Conservation (phyloP, 2,797 vertebrate species). For the Microctenopoma stevenorrisi region DNA sequence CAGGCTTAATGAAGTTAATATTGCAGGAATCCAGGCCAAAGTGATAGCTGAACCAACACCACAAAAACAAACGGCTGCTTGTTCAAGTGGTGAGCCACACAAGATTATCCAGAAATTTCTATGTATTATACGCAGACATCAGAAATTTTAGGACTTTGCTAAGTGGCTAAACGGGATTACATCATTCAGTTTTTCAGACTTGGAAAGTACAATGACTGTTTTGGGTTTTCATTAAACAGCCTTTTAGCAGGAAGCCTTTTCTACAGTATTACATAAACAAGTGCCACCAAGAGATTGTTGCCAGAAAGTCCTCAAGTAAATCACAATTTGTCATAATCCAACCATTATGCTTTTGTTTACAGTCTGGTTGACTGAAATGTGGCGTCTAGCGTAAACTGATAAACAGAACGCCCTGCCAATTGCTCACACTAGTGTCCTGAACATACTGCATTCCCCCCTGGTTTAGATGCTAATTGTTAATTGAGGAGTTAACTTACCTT, state of each 20-base stretch:
- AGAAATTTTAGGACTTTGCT: conserved; percentile 51
- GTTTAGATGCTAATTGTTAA: background rate
- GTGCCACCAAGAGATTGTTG: background rate
- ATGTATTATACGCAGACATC: conserved; percentile 49
- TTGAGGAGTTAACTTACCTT: conserved; percentile 80
- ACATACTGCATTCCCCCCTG: background rate
- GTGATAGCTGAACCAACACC: conserved; percentile 82
- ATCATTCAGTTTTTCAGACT: conserved; percentile 45
- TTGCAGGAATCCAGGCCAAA: conserved; percentile 85
- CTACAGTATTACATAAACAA: conserved; percentile 18
- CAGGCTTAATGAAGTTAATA: conserved; percentile 93
- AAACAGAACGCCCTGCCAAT: background rate
- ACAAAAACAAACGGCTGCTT: conserved; percentile 86
- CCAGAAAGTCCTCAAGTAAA: conserved; percentile 6
- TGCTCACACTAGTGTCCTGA: background rate
- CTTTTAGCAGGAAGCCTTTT: conserved; percentile 8
- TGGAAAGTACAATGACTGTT: conserved; percentile 8
- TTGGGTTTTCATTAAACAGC: conserved; percentile 16
- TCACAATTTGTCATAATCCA: background rate
- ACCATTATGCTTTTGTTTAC: conserved; percentile 14
- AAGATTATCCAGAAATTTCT: conserved; percentile 73
- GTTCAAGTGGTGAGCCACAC: conserved; percentile 78
- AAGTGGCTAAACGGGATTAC: conserved; percentile 60
- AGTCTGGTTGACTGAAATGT: background rate
- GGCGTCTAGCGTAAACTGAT: background rate